These are phyloP conservation scores for Catalaphyllia jardinei DNA, from an alignment of 64 coral and sea anemone genomes.

Conservation along the genomic window DNA sequence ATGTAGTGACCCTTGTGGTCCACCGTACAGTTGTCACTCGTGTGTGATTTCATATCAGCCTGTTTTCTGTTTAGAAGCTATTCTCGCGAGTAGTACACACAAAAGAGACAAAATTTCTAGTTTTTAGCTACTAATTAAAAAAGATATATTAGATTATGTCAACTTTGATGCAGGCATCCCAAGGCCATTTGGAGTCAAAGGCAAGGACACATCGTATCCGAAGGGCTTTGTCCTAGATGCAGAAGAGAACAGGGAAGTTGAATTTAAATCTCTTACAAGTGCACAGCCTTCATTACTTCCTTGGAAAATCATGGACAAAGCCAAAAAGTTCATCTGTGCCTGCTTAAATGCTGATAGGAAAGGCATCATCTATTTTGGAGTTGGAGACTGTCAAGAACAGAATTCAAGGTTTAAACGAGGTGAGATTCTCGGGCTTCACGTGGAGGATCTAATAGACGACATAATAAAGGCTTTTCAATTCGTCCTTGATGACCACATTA, in stretches of 20 bases:
- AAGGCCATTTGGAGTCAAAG: slow-evolving; percentile 32
- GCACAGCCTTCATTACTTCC: neutral
- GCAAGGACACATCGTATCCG: slow-evolving; percentile 19
- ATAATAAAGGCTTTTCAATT: slow-evolving; percentile 35
- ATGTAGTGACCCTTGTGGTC: too few species aligned
- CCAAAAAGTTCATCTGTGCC: slow-evolving; percentile 51
- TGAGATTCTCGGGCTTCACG: slow-evolving; percentile 6
- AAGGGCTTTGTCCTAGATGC: slow-evolving; percentile 31
- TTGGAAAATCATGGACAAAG: slow-evolving; percentile 65
- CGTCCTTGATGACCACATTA: slow-evolving; percentile 50
- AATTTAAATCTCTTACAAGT: slow-evolving; percentile 44
- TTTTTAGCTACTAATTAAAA: too few species aligned
- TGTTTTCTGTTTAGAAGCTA: too few species aligned
- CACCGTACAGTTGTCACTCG: too few species aligned
- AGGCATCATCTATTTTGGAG: slow-evolving; percentile 60
- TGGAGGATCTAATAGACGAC: slow-evolving; percentile 33
- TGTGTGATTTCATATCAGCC: too few species aligned
- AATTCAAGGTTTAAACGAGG: slow-evolving; percentile 31
- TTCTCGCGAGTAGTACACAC: too few species aligned
- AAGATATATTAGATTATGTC: too few species aligned
- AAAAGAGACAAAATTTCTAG: too few species aligned
- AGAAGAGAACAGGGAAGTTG: slow-evolving; percentile 51
- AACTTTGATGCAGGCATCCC: slow-evolving; percentile 19
- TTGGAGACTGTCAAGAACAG: slow-evolving; percentile 39
- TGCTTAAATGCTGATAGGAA: slow-evolving; percentile 51